These are phyloP conservation scores for Sphaerophoria rueppellii DNA, from an alignment of 2,888 invertebrate species.

Conservation along the genomic window DNA sequence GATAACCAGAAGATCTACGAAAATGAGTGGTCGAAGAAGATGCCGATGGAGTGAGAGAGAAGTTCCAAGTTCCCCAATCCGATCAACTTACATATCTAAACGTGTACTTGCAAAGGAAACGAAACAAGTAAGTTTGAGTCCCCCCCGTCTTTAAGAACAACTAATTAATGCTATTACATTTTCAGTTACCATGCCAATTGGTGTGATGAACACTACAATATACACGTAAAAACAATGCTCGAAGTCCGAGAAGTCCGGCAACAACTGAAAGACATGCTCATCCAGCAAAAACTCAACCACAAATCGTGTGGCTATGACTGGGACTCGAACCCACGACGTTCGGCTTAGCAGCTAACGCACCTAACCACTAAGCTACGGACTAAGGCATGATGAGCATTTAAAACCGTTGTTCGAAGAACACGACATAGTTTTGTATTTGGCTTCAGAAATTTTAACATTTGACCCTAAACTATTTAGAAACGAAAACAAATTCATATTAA, in stretches of 20 bases:
- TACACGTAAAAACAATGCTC: constrained; percentile 98
- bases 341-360: no score
- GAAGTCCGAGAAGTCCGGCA: constrained; percentile 99
- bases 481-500: no score
- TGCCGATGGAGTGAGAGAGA: constrained; percentile 97
- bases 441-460: constrained; percentile 86
- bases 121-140: constrained; percentile 87
- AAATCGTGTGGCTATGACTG: constrained; percentile 97
- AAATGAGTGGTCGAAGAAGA: constrained; percentile 99
- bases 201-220: constrained; percentile 99
- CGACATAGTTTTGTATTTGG: constrained; percentile 91
- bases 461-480: constrained; percentile 85
- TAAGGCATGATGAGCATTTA: constrained; percentile 86
- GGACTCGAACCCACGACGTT: no score
- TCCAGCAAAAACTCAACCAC: constrained; percentile 95
- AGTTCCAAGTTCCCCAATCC: constrained; percentile 99
- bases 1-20: constrained; percentile 96
- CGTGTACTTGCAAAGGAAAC: constrained; percentile 99
- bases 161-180: constrained; percentile 18
- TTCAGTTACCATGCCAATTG: constrained; percentile 92
- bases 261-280: constrained; percentile 97
- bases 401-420: constrained; percentile 89
- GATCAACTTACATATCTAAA: constrained; percentile 98
- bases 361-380: no score
- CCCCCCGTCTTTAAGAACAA: not conserved